Base-by-base conservation (phyloP, 2,113 vertebrate genomes). In the Epinephelus fuscoguttatus region DNA sequence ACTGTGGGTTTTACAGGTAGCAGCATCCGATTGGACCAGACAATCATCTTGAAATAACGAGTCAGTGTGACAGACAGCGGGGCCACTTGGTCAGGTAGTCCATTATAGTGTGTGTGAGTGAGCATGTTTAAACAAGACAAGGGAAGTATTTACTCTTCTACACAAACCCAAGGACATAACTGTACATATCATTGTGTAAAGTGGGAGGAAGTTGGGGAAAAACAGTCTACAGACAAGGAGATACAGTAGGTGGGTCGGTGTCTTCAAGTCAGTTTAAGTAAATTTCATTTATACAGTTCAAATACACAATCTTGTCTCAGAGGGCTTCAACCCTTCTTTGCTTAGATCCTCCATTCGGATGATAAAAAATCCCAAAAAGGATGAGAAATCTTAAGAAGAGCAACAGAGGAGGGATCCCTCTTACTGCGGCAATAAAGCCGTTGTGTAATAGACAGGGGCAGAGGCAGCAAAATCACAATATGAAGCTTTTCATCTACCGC, bases 41-140 rank as follows among this genome's bases (percentile, higher is more conserved):
- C 69, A 77, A 59, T 70, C 68, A 68, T 52, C 55, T 73, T 33
- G 37, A 59, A 81, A 74, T 78, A 27, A 70, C 23, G 59, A 69
- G 30, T 33, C 33, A 68, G 56, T 70, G 25, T 60, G 49, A 57
- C 7, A 66, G 69, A 56, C 59, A 78, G 69, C 47, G 19, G 33
- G 61, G 52, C 59, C 61, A 64, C 33, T 3, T 4, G 30, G 62
- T 66, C 66, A 62, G 57, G 57, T 55, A 52, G 42, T 59, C 74
- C 74, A 75, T 88, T 75, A 69, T 6, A 40, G 45, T 40, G n/a
- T 27, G 23, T 62, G 50, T 56, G 23, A 69, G 27, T 25, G 18
- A 81, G 49, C 23, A 23, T 70, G 52, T 45, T 25, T 4, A 25
- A 23, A 19, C 49, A 56, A 50, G 42, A 82, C 64, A 68, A 12